Evolutionary conservation across 2,113 vertebrate species (phyloP), one percentile per base, ranked within the genome.

Genomic region (Danio rerio): DNA sequence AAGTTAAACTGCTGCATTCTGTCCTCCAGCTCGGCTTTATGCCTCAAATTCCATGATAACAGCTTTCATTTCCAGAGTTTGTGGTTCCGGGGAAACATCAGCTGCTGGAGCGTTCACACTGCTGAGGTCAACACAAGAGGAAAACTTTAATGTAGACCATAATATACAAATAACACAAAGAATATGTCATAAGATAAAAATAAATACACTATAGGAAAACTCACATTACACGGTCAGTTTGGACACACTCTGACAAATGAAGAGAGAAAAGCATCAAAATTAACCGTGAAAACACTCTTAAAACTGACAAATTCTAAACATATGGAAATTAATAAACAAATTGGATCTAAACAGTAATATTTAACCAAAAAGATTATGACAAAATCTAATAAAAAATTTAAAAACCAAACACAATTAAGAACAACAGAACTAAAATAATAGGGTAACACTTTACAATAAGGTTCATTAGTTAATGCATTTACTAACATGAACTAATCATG

Each of bases 171-270:
- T 18, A 31, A 68, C 10, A 15, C 2, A 43, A 68, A 68, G 10
- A 31, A 52, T 52, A 11, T 52, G 49, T 9, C 7, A 11, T 7
- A 50, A 9, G 9, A 50, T 50, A 6, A 6, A 50, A 5, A 9
- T 5, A 7, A 52, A 52, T 52, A 52, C 10, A 71, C 43, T 76
- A 9, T 20, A 68, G 0, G 40, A 45, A 70, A 20, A 73, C 71
- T 83, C 50, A 82, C 82, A 31, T 78, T 10, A 16, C 74, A 58
- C 73, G 69, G 47, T 85, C 75, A 9, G 31, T 56, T 85, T 59
- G 43, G 74, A 63, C 6, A 0, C 1, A 12, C 31, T 85, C 90
- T 92, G 78, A 84, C 83, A 86, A 13, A 87, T 43, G 86, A 10
- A 86, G 13, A 49, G 4, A 61, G 11, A 72, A 10, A 2, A 42